A percentile compares a stretch with the other conserved stretches of the same genome.
These are phyloP conservation scores for Platerodrilus igneus DNA, from an alignment of 2,888 invertebrate species.

Conservation along the genomic window DNA sequence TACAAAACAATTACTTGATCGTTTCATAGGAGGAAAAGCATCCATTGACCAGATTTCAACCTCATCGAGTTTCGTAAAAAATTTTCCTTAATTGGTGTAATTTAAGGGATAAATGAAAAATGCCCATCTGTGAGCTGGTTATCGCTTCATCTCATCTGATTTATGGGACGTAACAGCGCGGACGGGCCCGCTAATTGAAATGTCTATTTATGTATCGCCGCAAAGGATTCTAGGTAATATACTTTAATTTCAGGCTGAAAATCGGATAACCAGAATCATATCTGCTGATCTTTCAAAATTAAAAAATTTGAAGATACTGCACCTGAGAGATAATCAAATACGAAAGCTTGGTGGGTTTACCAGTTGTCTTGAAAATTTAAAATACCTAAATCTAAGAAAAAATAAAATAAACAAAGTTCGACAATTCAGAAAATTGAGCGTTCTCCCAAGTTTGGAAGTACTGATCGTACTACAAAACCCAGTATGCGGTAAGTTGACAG, in stretches of 20 bases:
- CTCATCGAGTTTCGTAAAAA: too few relatives aligned
- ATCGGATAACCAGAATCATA: conserved; percentile 60
- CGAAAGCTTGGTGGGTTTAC: conserved; percentile 53
- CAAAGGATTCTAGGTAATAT: too few relatives aligned
- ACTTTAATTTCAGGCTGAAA: conserved; percentile 55
- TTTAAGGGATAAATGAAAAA: too few relatives aligned
- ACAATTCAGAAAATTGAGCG: conserved; percentile 54
- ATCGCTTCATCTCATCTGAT: too few relatives aligned
- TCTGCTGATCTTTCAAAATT: conserved; percentile 61
- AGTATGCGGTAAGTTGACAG: conserved; percentile 36
- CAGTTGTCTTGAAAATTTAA: conserved; percentile 45
- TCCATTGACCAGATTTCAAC: too few relatives aligned
- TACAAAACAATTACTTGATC: too few relatives aligned
- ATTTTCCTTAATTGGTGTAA: too few relatives aligned
- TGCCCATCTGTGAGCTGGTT: too few relatives aligned
- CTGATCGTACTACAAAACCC: conserved; percentile 56
- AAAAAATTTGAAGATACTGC: conserved; percentile 61
- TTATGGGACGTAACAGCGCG: too few relatives aligned
- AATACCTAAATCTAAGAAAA: conserved; percentile 55
- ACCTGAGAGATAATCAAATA: conserved; percentile 66
- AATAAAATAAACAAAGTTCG: conserved; percentile 52
- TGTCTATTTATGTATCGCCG: too few relatives aligned
- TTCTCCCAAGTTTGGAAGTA: conserved; percentile 50
- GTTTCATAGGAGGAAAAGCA: too few relatives aligned
- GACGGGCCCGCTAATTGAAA: too few relatives aligned